phyloP scores from a whole-genome alignment of 2,113 vertebrate species.

The Manacus vitellinus region DNA sequence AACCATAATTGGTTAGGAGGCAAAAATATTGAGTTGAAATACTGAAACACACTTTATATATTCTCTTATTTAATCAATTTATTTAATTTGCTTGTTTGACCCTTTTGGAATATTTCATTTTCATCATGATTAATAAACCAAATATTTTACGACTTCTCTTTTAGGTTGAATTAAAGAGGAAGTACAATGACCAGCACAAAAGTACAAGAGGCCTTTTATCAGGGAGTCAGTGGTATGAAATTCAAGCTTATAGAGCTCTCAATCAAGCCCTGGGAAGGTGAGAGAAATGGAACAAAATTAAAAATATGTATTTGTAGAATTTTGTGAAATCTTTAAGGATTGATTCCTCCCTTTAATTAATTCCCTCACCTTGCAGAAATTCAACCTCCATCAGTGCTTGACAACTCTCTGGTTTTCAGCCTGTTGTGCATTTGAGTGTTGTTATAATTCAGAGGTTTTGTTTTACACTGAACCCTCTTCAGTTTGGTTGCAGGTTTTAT shows the following conservation, averaged over 20 bases:
- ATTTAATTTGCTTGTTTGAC: not conserved
- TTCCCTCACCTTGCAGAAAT: not conserved
- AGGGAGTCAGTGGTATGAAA: conserved; percentile 95
- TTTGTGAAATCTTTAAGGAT: not conserved
- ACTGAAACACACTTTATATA: not conserved
- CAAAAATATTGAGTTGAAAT: not conserved
- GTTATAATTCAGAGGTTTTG: not conserved
- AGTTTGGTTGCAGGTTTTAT: not conserved
- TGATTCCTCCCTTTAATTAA: not conserved
- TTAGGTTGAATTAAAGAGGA: conserved; percentile 95
- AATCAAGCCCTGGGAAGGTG: conserved; percentile 98
- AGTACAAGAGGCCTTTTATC: conserved; percentile 88
- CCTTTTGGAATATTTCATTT: not conserved
- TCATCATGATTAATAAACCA: not conserved
- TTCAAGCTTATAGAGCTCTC: conserved; percentile 94
- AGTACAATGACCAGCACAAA: conserved; percentile 93
- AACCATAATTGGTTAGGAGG: not conserved
- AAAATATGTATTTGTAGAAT: not conserved
- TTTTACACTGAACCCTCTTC: not conserved
- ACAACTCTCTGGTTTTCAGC: not conserved
- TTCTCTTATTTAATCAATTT: not conserved
- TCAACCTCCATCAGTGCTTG: not conserved
- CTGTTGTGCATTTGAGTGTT: not conserved
- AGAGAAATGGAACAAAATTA: not conserved
- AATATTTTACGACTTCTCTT: not conserved